Evolutionary conservation across 2,113 vertebrate genomes (phyloP).

Genomic region (Gambusia holbrooki): DNA sequence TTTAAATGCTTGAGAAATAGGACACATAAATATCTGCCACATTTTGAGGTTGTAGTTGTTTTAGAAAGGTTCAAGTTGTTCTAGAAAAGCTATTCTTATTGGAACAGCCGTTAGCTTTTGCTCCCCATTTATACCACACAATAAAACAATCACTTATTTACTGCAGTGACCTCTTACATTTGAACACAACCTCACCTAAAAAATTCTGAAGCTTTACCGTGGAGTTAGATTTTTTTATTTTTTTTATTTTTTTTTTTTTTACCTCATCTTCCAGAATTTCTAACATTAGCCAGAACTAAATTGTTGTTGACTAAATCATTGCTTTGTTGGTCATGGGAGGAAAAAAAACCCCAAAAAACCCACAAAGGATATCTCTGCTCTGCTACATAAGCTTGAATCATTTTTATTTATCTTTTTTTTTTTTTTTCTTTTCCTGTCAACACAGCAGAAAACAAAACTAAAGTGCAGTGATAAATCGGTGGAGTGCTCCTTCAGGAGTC

Average conservation of each 20-base stretch:
- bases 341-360: background rate
- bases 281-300: background rate
- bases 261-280: background rate
- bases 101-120: background rate
- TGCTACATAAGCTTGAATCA: background rate
- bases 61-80: background rate
- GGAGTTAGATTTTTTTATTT: too few relatives aligned
- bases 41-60: background rate
- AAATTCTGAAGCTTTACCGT: background rate
- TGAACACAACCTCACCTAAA: background rate
- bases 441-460: background rate
- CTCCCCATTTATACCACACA: background rate
- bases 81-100: background rate
- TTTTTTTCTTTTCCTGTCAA: too few relatives aligned
- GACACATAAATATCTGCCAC: background rate
- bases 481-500: slow-evolving; percentile 13
- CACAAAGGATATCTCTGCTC: background rate
- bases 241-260: background rate
- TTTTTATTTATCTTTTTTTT: background rate
- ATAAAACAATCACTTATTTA: background rate
- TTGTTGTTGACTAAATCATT: background rate
- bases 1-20: background rate
- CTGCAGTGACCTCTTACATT: background rate
- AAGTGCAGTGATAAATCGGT: slow-evolving; percentile 8
- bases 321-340: background rate